Percentiles rank a stretch among this genome's conserved stretches.
phyloP scores from a whole-genome alignment of 2,888 invertebrate species.

The Nephrotoma guestfalica region DNA sequence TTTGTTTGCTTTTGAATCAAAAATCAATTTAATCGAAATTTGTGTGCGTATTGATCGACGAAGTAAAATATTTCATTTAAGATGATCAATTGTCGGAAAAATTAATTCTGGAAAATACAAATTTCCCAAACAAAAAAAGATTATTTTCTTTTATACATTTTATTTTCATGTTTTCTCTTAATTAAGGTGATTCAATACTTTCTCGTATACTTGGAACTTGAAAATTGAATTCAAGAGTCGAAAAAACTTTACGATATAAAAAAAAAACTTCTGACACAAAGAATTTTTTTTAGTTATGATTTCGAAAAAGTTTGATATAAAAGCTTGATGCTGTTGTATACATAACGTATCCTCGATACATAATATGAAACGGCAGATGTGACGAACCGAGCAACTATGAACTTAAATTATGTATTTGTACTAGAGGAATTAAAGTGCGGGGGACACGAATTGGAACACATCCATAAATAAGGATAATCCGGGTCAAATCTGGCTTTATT shows the following conservation, averaged over 20 bases:
- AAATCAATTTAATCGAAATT: neutral
- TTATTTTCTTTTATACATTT: neutral
- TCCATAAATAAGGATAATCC: too few relatives aligned
- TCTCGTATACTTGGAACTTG: neutral
- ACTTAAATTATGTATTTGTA: too few relatives aligned
- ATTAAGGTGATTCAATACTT: neutral
- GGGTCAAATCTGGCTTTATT: too few relatives aligned
- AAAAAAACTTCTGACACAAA: neutral
- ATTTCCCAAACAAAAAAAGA: neutral
- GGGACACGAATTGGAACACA: too few relatives aligned
- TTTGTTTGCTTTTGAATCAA: neutral
- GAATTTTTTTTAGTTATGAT: neutral
- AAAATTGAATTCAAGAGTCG: neutral
- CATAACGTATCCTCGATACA: too few relatives aligned
- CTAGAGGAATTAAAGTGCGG: too few relatives aligned
- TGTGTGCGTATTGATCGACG: neutral
- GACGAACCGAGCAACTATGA: too few relatives aligned
- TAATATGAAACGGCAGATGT: too few relatives aligned
- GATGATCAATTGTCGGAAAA: neutral
- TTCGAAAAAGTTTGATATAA: neutral
- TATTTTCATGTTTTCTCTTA: neutral
- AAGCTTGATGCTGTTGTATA: too few relatives aligned
- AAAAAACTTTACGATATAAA: neutral
- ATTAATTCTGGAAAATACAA: neutral
- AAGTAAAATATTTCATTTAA: neutral